Evolutionary conservation across 2,797 vertebrate species (phyloP).

Genomic region (Lagodon rhomboides): DNA sequence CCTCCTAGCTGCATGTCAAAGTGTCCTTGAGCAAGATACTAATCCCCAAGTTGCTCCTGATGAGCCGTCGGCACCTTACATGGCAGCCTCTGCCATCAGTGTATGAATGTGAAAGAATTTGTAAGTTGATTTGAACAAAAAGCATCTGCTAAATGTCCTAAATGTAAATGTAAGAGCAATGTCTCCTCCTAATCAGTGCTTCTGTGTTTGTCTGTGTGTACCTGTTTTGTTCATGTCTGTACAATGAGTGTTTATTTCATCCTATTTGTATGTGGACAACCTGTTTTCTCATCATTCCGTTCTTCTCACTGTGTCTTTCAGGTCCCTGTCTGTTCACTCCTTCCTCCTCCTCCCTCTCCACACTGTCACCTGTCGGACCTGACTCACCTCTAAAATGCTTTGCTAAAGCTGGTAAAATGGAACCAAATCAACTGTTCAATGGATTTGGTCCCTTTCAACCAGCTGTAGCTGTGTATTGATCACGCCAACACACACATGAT

Average conservation of each 20-base stretch:
- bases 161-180: not conserved
- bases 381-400: constrained; percentile 89
- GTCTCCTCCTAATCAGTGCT: constrained; percentile 43
- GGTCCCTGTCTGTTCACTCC: constrained; percentile 30
- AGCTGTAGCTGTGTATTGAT: constrained; percentile 99
- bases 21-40: too few relatives aligned
- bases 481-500: constrained; percentile 57
- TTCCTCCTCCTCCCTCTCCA: constrained; percentile 4
- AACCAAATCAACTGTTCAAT: constrained; percentile 99
- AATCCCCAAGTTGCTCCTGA: too few relatives aligned
- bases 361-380: constrained; percentile 18
- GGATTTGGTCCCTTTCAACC: constrained; percentile 99
- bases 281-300: constrained; percentile 42
- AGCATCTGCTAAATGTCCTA: too few relatives aligned
- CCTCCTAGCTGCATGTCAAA: too few relatives aligned
- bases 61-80: too few relatives aligned
- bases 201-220: constrained; percentile 13
- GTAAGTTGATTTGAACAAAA: too few relatives aligned
- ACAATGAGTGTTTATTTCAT: not conserved
- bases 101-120: too few relatives aligned
- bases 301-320: constrained; percentile 57
- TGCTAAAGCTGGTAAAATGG: constrained; percentile 99
- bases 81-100: too few relatives aligned
- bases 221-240: not conserved
- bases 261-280: not conserved